These are phyloP conservation scores for Ectobius pallidus DNA, from an alignment of 2,888 invertebrate species.

Conservation along the genomic window DNA sequence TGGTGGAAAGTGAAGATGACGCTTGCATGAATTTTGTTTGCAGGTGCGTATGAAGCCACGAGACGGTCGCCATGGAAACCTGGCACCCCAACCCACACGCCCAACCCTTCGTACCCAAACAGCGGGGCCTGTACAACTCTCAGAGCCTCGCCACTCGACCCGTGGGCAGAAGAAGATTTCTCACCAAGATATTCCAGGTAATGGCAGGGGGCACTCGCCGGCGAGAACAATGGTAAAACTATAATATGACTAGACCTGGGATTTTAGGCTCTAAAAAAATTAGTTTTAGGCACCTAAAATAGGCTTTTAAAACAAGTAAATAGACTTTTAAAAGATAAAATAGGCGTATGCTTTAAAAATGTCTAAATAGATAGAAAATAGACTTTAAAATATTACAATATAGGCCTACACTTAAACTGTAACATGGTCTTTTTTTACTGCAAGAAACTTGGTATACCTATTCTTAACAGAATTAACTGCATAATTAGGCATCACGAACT, in stretches of 20 bases:
- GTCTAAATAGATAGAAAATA: too few species aligned
- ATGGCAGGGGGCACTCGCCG: neutral
- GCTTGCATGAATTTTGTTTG: neutral
- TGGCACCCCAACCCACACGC: constrained; percentile 39
- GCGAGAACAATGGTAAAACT: neutral
- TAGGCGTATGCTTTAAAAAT: too few species aligned
- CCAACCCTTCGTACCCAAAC: constrained; percentile 36
- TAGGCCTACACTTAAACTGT: neutral
- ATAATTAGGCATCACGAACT: too few species aligned
- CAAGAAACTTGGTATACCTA: too few species aligned
- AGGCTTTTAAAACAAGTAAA: too few species aligned
- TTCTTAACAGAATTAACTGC: too few species aligned
- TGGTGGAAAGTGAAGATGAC: too few species aligned
- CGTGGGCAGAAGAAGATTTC: constrained; percentile 45
- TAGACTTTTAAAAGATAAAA: too few species aligned
- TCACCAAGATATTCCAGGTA: constrained; percentile 49
- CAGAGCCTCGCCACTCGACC: constrained; percentile 38
- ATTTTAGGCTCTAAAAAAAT: too few species aligned
- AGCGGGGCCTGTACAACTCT: constrained; percentile 34
- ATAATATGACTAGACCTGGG: neutral
- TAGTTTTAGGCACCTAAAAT: too few species aligned
- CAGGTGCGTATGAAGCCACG: neutral
- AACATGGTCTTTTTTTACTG: too few species aligned
- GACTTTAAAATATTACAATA: too few species aligned
- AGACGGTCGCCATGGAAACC: constrained; percentile 34